These are phyloP conservation scores for Chymomyza fuscimana DNA, from an alignment of 2,888 invertebrate species.

Conservation along the genomic window DNA sequence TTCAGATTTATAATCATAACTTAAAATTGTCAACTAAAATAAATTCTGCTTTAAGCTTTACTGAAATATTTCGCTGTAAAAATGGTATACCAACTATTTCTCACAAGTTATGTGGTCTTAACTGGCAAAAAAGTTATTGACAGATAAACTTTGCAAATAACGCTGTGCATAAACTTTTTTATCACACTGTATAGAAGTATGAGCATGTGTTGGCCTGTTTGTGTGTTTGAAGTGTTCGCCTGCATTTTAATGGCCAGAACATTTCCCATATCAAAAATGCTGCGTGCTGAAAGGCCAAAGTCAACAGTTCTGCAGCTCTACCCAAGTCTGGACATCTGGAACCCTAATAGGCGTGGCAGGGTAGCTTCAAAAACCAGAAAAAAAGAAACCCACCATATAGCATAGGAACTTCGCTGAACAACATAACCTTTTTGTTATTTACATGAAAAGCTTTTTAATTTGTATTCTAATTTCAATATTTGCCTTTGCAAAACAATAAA, in stretches of 20 bases:
- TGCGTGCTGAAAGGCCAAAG: slow-evolving; percentile 40
- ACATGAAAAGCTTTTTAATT: slow-evolving; percentile 72
- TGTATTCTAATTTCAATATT: slow-evolving; percentile 73
- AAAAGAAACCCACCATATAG: slow-evolving; percentile 10
- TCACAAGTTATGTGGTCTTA: too few relatives aligned
- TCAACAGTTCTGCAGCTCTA: slow-evolving; percentile 42
- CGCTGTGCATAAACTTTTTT: too few relatives aligned
- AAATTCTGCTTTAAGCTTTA: too few relatives aligned
- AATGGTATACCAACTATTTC: too few relatives aligned
- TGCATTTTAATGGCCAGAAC: slow-evolving; percentile 19
- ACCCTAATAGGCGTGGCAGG: slow-evolving; percentile 45
- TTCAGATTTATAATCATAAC: too few relatives aligned
- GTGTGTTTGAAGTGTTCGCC: slow-evolving; percentile 5
- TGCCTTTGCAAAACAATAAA: slow-evolving; percentile 66
- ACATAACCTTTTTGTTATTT: slow-evolving; percentile 53
- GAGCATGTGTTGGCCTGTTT: neutral
- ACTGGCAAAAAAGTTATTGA: too few relatives aligned
- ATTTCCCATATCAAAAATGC: slow-evolving; percentile 36
- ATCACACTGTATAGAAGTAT: slow-evolving; percentile 1
- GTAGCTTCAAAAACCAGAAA: slow-evolving; percentile 8
- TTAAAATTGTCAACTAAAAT: too few relatives aligned
- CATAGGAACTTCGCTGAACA: slow-evolving; percentile 4
- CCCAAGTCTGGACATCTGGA: neutral
- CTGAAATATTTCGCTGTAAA: too few relatives aligned
- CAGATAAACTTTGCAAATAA: too few relatives aligned